Conservation (phyloP, 2,888 invertebrate genomes). For the Phlogophora meticulosa region DNA sequence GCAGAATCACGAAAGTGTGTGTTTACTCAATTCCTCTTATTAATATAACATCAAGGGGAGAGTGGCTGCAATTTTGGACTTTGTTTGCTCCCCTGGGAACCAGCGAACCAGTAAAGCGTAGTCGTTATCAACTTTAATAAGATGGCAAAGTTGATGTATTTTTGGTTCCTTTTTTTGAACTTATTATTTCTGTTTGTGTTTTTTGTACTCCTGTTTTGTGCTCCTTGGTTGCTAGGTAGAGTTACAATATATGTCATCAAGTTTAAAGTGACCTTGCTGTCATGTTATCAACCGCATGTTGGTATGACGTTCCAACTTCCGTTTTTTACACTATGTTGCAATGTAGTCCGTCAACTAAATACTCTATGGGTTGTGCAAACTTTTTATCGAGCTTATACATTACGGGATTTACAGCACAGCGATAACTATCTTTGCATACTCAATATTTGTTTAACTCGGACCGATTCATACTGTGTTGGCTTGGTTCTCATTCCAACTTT, state of each 20-base stretch:
- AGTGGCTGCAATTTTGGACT: constrained; percentile 32
- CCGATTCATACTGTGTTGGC: neutral
- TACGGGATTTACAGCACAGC: neutral
- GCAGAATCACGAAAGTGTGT: constrained; percentile 14
- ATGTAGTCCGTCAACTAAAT: constrained; percentile 27
- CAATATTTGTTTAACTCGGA: neutral
- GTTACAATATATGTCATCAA: neutral
- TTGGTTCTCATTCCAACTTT: constrained; percentile 8
- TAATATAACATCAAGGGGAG: constrained; percentile 46
- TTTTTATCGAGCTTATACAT: neutral
- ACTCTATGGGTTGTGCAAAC: neutral
- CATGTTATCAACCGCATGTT: constrained; percentile 14
- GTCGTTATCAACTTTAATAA: constrained; percentile 43
- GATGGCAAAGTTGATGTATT: constrained; percentile 12
- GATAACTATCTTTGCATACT: neutral
- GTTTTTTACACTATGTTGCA: constrained; percentile 7
- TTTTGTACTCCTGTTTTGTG: neutral
- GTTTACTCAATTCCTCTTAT: constrained; percentile 45
- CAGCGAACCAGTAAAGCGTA: constrained; percentile 32
- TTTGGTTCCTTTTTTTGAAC: constrained; percentile 4
- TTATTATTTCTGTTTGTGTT: neutral
- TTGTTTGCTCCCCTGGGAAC: constrained; percentile 36
- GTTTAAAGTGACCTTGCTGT: neutral
- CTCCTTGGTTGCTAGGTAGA: neutral
- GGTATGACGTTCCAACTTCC: constrained; percentile 24